Evolutionary conservation across 2,888 invertebrate species (phyloP).

Genomic region (Drosophila pseudotalamancana): DNA sequence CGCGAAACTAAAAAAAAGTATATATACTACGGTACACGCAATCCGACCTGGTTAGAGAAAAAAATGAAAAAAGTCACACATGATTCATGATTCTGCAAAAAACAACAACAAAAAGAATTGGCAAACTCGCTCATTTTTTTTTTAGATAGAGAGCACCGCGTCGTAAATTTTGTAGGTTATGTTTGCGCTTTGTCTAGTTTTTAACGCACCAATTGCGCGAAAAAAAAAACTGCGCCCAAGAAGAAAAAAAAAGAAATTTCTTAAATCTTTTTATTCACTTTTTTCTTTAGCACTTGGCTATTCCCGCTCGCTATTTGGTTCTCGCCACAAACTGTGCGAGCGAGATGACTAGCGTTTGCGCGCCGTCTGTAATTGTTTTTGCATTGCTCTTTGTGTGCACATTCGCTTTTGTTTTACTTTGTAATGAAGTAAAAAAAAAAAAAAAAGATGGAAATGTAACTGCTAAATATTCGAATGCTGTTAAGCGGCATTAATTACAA

Average conservation of each 20-base stretch:
- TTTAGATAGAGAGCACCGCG: conserved; percentile 9
- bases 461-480: not conserved
- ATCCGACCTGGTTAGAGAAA: not conserved
- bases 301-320: conserved; percentile 42
- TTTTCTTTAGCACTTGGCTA: conserved; percentile 33
- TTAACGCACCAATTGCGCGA: conserved; percentile 20
- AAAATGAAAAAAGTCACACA: conserved; percentile 19
- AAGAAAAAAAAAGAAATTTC: conserved; percentile 40
- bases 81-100: conserved; percentile 57
- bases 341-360: conserved; percentile 45
- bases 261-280: conserved; percentile 35
- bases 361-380: conserved; percentile 48
- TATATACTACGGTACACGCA: not conserved
- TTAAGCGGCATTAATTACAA: not conserved
- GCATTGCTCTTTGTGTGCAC: conserved; percentile 55
- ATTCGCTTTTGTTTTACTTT: conserved; percentile 72
- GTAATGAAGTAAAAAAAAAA: not conserved
- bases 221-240: conserved; percentile 13
- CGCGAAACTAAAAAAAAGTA: conserved; percentile 41
- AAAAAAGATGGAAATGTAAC: not conserved
- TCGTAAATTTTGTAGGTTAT: conserved; percentile 48
- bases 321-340: conserved; percentile 59
- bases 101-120: conserved; percentile 35
- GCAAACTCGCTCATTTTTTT: conserved; percentile 35
- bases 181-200: conserved; percentile 40